Percentiles rank a stretch among this genome's conserved stretches.
Evolutionary conservation across 2,797 vertebrate species (phyloP).

Genomic region (Rhodeus uyekii): DNA sequence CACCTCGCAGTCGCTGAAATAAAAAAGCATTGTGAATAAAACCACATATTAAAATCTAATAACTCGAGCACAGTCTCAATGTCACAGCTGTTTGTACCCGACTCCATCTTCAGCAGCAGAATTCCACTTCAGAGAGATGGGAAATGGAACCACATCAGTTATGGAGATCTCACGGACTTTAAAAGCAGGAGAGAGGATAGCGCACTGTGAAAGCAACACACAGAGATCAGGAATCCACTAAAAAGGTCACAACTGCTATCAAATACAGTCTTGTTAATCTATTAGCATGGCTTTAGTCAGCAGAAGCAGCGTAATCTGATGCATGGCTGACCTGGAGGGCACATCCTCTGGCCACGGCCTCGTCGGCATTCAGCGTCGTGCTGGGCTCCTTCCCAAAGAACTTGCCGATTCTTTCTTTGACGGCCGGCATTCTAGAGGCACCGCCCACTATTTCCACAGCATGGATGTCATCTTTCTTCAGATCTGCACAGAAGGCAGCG

Average conservation of each 20-base stretch:
- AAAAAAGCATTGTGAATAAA: background rate
- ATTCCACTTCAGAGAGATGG: slow-evolving; percentile 95
- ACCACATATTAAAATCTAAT: background rate
- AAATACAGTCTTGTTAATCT: slow-evolving; percentile 5
- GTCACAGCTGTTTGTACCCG: slow-evolving; percentile 74
- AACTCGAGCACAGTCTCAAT: background rate
- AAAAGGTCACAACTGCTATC: background rate
- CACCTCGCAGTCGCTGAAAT: slow-evolving; percentile 92
- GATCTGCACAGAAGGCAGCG: slow-evolving; percentile 68
- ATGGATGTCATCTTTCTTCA: slow-evolving; percentile 94
- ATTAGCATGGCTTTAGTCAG: slow-evolving; percentile 4
- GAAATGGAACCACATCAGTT: slow-evolving; percentile 89
- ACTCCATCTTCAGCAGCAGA: slow-evolving; percentile 93
- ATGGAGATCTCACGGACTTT: slow-evolving; percentile 99
- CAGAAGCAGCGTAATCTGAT: background rate
- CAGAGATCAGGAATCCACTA: no score
- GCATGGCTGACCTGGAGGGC: slow-evolving; percentile 86
- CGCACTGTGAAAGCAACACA: slow-evolving; percentile 80
- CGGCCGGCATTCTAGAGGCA: slow-evolving; percentile 89
- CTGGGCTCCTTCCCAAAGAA: slow-evolving; percentile 96
- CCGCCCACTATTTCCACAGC: slow-evolving; percentile 96
- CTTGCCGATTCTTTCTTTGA: slow-evolving; percentile 93
- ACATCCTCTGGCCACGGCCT: slow-evolving; percentile 93
- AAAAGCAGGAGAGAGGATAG: slow-evolving; percentile 96
- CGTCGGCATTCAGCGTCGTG: slow-evolving; percentile 96